Evolutionary conservation across 1,140 invertebrate species (phyloP), one percentile per base, ranked within the genome.

Genomic region (Pinna nobilis): DNA sequence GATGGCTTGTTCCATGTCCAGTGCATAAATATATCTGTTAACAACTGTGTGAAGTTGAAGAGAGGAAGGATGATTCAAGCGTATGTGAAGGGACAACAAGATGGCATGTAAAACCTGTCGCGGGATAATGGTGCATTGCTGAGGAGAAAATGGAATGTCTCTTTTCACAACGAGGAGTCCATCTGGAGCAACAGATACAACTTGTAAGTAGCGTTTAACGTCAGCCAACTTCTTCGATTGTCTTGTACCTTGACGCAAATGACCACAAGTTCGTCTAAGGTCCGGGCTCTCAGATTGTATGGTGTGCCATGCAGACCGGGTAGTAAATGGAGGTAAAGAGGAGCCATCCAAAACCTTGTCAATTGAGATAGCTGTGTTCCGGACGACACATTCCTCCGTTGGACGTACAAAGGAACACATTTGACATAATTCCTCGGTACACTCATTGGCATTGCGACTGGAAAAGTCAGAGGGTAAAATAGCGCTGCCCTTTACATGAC

Each of bases 381-480:
- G 41, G 13, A 76, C 63, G 18, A 71, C 61, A 18, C 35, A 53
- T 15, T 64, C 25, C 37, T 72, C 70, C 0, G 41, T 73, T 7
- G 3, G 9, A 0, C 13, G 13, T 30, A 74, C 32, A 37, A 70
- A 65, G 7, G 1, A 18, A 30, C 71, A 74, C 3, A 55, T 57
- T 37, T 68, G 70, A 33, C 35, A 72, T 9, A 23, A n/a, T 44
- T 49, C 32, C 18, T 70, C 39, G 4, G 35, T 28, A 49, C 71
- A 78, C 1, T 32, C 28, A 15, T 63, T 55, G 18, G 78, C 68
- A 67, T 78, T 80, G 11, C 75, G 35, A 33, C 61, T 80, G 7
- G 67, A 60, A 32, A 80, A 78, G 53, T 80, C 60, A 25, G 74
- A 74, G 0, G 75, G 78, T 15, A 73, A 5, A 25, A 69, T 76